These are phyloP conservation scores for Ischnura elegans DNA, from an alignment of 2,888 invertebrate genomes.

Conservation along the genomic window DNA sequence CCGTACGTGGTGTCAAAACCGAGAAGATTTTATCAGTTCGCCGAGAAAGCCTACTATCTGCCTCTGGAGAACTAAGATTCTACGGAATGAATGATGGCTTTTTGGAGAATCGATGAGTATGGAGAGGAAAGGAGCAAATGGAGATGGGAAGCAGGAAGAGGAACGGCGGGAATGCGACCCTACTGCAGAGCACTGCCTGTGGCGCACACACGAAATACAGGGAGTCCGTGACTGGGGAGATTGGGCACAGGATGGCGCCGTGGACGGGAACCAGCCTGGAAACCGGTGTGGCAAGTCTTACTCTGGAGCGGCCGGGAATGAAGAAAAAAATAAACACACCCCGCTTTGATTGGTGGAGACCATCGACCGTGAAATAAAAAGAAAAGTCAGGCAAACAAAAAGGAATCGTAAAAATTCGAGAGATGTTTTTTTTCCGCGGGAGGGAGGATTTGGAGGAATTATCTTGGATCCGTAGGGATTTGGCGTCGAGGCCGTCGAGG, in stretches of 20 bases:
- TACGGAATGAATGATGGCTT: no score
- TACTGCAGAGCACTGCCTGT: not conserved
- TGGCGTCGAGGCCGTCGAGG: not conserved
- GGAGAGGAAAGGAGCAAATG: not conserved
- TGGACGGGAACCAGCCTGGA: not conserved
- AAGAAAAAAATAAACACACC: not conserved
- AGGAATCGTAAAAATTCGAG: not conserved
- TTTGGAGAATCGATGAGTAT: no score
- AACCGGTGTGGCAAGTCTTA: slow-evolving; percentile 55
- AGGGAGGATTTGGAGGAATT: not conserved
- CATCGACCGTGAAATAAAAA: not conserved
- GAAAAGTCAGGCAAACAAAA: not conserved
- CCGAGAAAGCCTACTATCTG: no score
- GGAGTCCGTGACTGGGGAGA: not conserved
- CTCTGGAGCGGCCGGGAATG: not conserved
- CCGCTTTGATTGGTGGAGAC: not conserved
- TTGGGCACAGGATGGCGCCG: not conserved
- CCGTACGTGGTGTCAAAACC: no score
- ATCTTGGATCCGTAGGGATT: not conserved
- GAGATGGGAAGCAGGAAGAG: not conserved
- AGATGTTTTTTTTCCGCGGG: not conserved
- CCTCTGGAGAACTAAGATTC: no score
- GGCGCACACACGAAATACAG: not conserved
- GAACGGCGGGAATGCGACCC: not conserved
- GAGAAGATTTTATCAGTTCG: no score